Evolutionary conservation across 2,888 invertebrate species (phyloP), one percentile per base, ranked within the genome.

Genomic region (Plutella xylostella): DNA sequence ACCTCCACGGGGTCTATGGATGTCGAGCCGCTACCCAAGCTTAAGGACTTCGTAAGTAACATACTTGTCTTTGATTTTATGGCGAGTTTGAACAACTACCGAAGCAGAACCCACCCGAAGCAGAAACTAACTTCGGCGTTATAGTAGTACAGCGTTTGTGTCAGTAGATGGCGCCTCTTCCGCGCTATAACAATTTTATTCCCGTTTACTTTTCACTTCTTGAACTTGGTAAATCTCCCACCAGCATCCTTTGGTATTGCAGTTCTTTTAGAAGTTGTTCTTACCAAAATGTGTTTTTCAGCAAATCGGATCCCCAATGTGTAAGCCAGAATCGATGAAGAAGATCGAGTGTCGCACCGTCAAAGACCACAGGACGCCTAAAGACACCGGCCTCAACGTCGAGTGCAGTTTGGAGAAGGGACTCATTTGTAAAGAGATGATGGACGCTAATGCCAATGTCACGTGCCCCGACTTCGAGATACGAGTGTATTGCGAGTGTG

Each of bases 381-480:
- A 91, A 55, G 87, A 89, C 44, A 90, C 91, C 9, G 90, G 90
- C 0, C 86, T 93, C 44, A 87, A 92, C 60, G 92, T 90, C 0
- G 89, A 90, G 55, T 96, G 96, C 63, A 90, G 89, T 53, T 63
- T 93, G 46, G 88, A 91, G 53, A 80, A 84, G 12, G 95, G 95
- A 0, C 76, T 95, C 0, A 69, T 88, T 4, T 95, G 95, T 61
- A 73, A 69, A 35, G 87, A 87, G 45, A 14, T 2, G 5, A n/a
- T n/a, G n/a, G n/a, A n/a, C n/a, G n/a, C n/a, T n/a, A n/a, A n/a
- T n/a, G 60, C 65, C 11, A 58, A 58, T 6, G 55, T 55, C 4
- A 58, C 70, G 1, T 96, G 96, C 56, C 86, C 89, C 1, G 94
- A 96, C 77, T 95, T 94, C 62, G 94, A 96, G 73, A 89, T 95